Conservation (phyloP, 1,140 invertebrate species). For the Tetranychus urticae region DNA sequence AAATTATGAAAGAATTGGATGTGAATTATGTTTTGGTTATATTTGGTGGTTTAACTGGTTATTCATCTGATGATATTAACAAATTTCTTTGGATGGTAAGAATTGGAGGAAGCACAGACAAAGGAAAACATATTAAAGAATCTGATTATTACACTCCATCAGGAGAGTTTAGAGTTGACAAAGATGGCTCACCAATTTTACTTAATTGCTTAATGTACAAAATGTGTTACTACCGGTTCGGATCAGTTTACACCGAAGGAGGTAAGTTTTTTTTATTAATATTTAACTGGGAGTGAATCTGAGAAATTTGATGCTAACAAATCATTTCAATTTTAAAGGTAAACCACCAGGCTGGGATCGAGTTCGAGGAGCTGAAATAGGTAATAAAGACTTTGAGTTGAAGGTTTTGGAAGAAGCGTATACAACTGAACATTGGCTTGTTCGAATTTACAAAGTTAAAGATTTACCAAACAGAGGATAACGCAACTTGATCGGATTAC, state of each 20-base stretch:
- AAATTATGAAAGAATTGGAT: slow-evolving; percentile 89
- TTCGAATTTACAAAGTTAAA: slow-evolving; percentile 82
- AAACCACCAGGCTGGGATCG: slow-evolving; percentile 72
- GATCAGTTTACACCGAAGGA: slow-evolving; percentile 79
- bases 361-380: slow-evolving; percentile 71
- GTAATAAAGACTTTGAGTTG: slow-evolving; percentile 80
- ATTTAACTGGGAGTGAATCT: neutral
- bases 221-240: slow-evolving; percentile 85
- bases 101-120: slow-evolving; percentile 85
- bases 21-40: slow-evolving; percentile 95
- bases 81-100: slow-evolving; percentile 99
- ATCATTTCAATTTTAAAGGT: slow-evolving; percentile 13
- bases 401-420: slow-evolving; percentile 80
- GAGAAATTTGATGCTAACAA: slow-evolving; percentile 1
- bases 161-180: slow-evolving; percentile 81
- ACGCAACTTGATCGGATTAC: too few relatives aligned
- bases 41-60: slow-evolving; percentile 92
- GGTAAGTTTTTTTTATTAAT: slow-evolving; percentile 27
- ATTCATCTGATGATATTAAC: slow-evolving; percentile 93
- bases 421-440: slow-evolving; percentile 86
- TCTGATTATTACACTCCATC: slow-evolving; percentile 81
- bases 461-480: slow-evolving; percentile 52
- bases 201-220: slow-evolving; percentile 90
- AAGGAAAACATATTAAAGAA: slow-evolving; percentile 80
- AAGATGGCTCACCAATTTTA: slow-evolving; percentile 56